A percentile compares a stretch with the other conserved stretches of the same genome.
phyloP scores from a whole-genome alignment of 2,888 invertebrate species.

The Campaea margaritaria region DNA sequence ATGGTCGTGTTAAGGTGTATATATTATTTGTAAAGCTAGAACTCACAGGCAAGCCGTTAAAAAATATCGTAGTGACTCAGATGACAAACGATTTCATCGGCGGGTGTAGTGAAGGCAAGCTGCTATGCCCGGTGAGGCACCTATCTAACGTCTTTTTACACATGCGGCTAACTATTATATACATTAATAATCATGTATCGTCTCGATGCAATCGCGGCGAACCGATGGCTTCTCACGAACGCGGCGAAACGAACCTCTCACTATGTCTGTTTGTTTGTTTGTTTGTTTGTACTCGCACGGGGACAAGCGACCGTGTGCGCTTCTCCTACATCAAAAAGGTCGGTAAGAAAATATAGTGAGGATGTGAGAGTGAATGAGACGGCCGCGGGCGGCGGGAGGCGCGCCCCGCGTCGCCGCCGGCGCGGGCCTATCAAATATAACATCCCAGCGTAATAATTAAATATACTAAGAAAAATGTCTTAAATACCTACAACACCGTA shows the following conservation, averaged over 20 bases:
- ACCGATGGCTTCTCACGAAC: slow-evolving; percentile 85
- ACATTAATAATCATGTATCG: slow-evolving; percentile 76
- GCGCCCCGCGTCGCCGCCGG: slow-evolving; percentile 67
- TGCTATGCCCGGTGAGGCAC: slow-evolving; percentile 59
- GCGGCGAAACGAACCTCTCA: slow-evolving; percentile 78
- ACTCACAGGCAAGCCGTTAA: slow-evolving; percentile 20
- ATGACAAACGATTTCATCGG: slow-evolving; percentile 20
- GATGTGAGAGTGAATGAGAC: slow-evolving; percentile 81
- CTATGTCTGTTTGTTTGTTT: slow-evolving; percentile 77
- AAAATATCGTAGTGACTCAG: slow-evolving; percentile 38
- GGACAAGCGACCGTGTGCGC: slow-evolving; percentile 82
- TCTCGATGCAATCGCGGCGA: slow-evolving; percentile 81
- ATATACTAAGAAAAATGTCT: slow-evolving; percentile 85
- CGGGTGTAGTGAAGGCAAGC: slow-evolving; percentile 34
- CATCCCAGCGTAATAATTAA: slow-evolving; percentile 84
- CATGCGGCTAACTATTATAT: slow-evolving; percentile 84
- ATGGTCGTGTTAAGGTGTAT: neutral
- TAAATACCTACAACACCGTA: slow-evolving; percentile 85
- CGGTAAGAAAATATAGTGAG: slow-evolving; percentile 85
- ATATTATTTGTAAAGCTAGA: too few relatives aligned
- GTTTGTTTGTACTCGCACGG: slow-evolving; percentile 80
- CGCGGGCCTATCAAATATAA: slow-evolving; percentile 81
- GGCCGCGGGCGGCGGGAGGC: slow-evolving; percentile 70
- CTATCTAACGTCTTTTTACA: slow-evolving; percentile 75
- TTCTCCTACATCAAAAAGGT: slow-evolving; percentile 82